Evolutionary conservation across 2,113 vertebrate genomes (phyloP).

Genomic region (Elaphurus davidianus): DNA sequence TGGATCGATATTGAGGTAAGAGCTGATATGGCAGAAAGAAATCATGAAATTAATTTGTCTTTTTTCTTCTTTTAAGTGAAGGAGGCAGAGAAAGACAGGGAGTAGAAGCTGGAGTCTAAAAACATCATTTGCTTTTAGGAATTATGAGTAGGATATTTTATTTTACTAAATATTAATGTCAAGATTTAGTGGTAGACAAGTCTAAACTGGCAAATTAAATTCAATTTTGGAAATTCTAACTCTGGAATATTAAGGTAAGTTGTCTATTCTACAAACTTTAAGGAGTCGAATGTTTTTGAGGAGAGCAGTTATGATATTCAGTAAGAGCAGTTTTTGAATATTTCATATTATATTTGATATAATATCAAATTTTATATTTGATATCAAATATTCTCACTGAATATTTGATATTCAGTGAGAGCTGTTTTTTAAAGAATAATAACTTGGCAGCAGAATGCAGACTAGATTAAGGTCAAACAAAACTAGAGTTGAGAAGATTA

Average conservation of each 20-base stretch:
- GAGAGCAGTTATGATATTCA: not conserved
- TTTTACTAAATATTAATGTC: not conserved
- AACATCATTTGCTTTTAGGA: not conserved
- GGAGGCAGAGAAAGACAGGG: not conserved
- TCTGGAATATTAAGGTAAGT: not conserved
- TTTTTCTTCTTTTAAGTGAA: not conserved
- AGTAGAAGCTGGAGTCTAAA: not conserved
- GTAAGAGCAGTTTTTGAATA: too few relatives aligned
- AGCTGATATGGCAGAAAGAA: not conserved
- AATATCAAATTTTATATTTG: too few relatives aligned
- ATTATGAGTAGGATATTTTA: not conserved
- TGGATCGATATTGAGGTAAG: not conserved
- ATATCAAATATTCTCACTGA: too few relatives aligned
- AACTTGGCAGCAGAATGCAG: not conserved
- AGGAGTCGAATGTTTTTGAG: not conserved
- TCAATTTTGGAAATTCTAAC: not conserved
- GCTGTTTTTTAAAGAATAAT: not conserved
- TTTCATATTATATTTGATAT: too few relatives aligned
- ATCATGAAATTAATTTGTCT: not conserved
- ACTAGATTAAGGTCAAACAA: not conserved
- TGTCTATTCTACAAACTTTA: not conserved
- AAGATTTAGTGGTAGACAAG: not conserved
- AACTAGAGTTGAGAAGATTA: not conserved
- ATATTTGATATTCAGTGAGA: not conserved
- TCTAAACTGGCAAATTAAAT: not conserved